Conservation (phyloP, 2,888 invertebrate species). For the Pollenia amentaria region DNA sequence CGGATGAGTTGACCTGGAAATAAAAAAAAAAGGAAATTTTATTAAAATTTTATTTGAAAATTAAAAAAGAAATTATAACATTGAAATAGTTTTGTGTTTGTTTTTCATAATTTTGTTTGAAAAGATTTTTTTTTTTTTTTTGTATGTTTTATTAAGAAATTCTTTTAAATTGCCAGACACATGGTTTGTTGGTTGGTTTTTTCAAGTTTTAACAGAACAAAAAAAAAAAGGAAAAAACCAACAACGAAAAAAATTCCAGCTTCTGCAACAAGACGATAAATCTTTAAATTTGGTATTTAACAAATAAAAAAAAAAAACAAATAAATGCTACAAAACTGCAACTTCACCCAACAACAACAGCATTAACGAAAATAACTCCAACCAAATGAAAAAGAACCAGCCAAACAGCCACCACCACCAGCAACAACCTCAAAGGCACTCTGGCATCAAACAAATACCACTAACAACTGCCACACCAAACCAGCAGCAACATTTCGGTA, state of each 20-base stretch:
- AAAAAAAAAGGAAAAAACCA: constrained; percentile 68
- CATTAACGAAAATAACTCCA: background rate
- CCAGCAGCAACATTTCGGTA: constrained; percentile 23
- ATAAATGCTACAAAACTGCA: constrained; percentile 77
- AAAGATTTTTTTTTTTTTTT: constrained; percentile 45
- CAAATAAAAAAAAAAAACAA: constrained; percentile 63
- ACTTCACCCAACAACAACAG: constrained; percentile 73
- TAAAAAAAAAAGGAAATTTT: constrained; percentile 76
- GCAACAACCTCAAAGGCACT: constrained; percentile 30
- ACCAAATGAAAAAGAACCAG: constrained; percentile 55
- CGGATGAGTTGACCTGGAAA: constrained; percentile 93
- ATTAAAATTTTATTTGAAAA: background rate
- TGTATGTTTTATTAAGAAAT: constrained; percentile 47
- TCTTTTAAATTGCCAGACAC: constrained; percentile 68
- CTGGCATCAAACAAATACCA: constrained; percentile 6
- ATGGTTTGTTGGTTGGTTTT: constrained; percentile 40
- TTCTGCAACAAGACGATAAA: constrained; percentile 81
- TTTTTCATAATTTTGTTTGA: constrained; percentile 17
- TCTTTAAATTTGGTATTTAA: constrained; percentile 83
- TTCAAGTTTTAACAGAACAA: constrained; percentile 62
- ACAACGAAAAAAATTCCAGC: constrained; percentile 72
- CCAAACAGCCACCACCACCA: constrained; percentile 60
- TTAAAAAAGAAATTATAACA: constrained; percentile 37
- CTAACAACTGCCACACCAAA: constrained; percentile 39
- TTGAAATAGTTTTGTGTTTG: background rate